Conservation (phyloP, 2,113 vertebrate species). For the Lepus timidus region DNA sequence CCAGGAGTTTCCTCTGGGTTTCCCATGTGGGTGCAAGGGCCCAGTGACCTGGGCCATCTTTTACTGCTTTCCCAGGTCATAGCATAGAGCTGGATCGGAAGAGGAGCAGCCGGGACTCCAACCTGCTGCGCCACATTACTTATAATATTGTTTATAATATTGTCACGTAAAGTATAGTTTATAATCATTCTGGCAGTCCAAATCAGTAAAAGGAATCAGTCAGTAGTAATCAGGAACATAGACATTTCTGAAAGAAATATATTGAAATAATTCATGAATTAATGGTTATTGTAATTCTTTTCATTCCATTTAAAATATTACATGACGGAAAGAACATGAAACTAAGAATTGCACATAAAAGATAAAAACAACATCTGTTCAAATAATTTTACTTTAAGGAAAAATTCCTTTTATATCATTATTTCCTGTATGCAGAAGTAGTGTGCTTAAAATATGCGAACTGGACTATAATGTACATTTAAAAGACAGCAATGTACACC, state of each 20-base stretch:
- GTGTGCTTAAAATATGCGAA: not conserved
- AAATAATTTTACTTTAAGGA: constrained; percentile 34
- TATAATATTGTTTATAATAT: not conserved
- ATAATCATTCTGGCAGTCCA: not conserved
- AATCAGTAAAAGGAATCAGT: not conserved
- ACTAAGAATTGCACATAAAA: not conserved
- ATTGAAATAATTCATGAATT: not conserved
- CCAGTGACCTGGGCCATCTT: too few species aligned
- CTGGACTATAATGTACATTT: not conserved
- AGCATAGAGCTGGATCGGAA: too few species aligned
- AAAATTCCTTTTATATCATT: not conserved
- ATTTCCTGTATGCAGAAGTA: not conserved
- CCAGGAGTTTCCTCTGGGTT: too few species aligned
- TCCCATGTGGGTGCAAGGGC: too few species aligned
- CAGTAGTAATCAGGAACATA: not conserved
- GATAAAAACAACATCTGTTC: not conserved
- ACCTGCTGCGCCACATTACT: too few species aligned
- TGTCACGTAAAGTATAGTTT: not conserved
- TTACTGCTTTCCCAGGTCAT: too few species aligned
- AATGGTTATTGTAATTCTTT: not conserved
- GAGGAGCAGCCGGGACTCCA: too few species aligned
- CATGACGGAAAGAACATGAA: not conserved
- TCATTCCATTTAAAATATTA: not conserved
- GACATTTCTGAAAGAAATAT: constrained; percentile 6
- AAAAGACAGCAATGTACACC: not conserved